phyloP scores from a whole-genome alignment of 2,113 vertebrate species.

The Odocoileus hemionus region DNA sequence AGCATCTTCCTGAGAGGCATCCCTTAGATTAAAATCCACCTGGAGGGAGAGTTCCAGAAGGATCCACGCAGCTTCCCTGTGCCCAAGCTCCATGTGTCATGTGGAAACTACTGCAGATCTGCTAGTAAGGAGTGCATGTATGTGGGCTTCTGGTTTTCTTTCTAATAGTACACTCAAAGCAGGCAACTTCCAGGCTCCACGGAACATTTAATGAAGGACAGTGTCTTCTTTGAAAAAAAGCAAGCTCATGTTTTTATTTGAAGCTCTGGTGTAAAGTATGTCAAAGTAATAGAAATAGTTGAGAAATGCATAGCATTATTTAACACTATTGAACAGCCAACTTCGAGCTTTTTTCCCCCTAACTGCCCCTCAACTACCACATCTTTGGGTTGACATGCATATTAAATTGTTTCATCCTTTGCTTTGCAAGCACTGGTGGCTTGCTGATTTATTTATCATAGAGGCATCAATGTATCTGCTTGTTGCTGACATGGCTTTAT shows the following conservation, averaged over 20 bases:
- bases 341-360: slow-evolving; percentile 67
- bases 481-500: slow-evolving; percentile 83
- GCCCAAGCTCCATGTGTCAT: slow-evolving; percentile 63
- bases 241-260: slow-evolving; percentile 68
- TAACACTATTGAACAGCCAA: slow-evolving; percentile 58
- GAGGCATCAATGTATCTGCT: slow-evolving; percentile 80
- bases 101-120: slow-evolving; percentile 72
- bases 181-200: slow-evolving; percentile 69
- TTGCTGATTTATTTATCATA: slow-evolving; percentile 83
- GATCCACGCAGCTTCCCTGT: slow-evolving; percentile 63
- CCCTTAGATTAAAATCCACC: slow-evolving; percentile 69
- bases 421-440: slow-evolving; percentile 87
- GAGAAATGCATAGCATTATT: slow-evolving; percentile 64
- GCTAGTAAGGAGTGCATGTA: slow-evolving; percentile 72
- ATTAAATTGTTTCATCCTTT: slow-evolving; percentile 81
- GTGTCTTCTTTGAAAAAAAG: slow-evolving; percentile 75
- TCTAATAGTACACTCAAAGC: slow-evolving; percentile 65
- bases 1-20: slow-evolving; percentile 75
- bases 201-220: slow-evolving; percentile 76
- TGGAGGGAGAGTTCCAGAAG: slow-evolving; percentile 71
- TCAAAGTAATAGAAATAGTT: slow-evolving; percentile 69
- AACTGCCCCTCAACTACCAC: slow-evolving; percentile 78
- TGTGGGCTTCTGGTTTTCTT: slow-evolving; percentile 63
- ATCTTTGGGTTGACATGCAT: slow-evolving; percentile 80
- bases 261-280: slow-evolving; percentile 74